phyloP scores from a whole-genome alignment of 2,113 vertebrate genomes.

The Urocynchramus pylzowi region DNA sequence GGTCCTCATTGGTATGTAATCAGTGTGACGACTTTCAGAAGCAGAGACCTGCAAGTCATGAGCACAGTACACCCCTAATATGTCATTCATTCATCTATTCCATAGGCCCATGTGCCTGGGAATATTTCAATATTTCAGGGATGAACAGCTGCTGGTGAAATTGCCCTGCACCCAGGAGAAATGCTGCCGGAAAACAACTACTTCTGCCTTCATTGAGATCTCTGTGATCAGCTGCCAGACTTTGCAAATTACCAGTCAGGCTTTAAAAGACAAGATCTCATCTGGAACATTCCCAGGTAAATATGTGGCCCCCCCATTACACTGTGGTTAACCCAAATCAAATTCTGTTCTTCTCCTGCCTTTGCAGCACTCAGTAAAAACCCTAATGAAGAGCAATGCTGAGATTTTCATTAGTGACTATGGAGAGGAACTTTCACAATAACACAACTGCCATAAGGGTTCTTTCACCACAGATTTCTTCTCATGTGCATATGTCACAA shows the following conservation, averaged over 20 bases:
- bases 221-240: not conserved
- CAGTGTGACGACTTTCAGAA: not conserved
- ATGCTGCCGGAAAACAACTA: not conserved
- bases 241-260: not conserved
- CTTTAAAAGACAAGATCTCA: not conserved
- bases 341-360: not conserved
- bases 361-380: not conserved
- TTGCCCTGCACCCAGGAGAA: not conserved
- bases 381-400: not conserved
- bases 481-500: not conserved
- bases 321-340: not conserved
- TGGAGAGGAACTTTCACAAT: not conserved
- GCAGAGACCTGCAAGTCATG: not conserved
- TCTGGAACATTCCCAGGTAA: not conserved
- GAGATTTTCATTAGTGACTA: not conserved
- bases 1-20: not conserved
- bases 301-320: not conserved
- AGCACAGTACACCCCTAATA: not conserved
- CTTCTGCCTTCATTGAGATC: not conserved
- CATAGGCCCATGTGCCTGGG: fast-evolving
- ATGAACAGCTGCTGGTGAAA: not conserved
- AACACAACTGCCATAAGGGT: fast-evolving
- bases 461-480: not conserved
- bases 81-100: too few relatives aligned
- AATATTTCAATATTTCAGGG: fast-evolving